Evolutionary conservation across 2,797 vertebrate genomes (phyloP), one percentile per base, ranked within the genome.

Genomic region (Sebastes dallii): DNA sequence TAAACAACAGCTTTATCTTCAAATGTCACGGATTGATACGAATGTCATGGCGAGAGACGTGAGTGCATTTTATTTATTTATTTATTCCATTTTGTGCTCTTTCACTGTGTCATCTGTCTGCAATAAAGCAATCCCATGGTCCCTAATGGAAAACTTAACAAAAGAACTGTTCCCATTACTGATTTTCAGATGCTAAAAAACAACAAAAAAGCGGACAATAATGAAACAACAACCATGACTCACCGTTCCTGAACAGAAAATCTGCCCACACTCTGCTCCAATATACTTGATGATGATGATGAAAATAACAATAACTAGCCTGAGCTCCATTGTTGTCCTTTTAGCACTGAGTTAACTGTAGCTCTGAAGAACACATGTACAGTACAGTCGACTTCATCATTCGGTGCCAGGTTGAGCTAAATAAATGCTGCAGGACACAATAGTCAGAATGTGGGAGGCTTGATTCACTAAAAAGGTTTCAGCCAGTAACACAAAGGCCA

Each of bases 401-500:
- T 11, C 64, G 24, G 36, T 22, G 32, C 5, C 8, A 32, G 5
- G 25, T 22, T 52, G 12, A 29, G 8, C 8, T 74, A 12, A 85
- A 72, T 39, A 66, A 75, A 66, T 62, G 4, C 69, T 27, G 32
- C 66, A 75, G 24, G 22, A 79, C 71, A 72, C 64, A 61, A 8
- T 3, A 54, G 52, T 64, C n/a, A 56, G 14, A 62, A 59, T 34
- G 85, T 86, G 82, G 84, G 80, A 82, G 77, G 83, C 42, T 39
- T 77, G 25, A 84, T 80, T 86, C 61, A 74, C 27, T 34, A 5
- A 22, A 73, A 68, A 75, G 61, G 20, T 52, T 11, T 9, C 12
- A 81, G 58, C 39, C 22, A 8, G 64, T 5, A 61, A 70, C 24
- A 39, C 16, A 60, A 50, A 78, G 64, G 54, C 72, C 6, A 3